Conservation (phyloP, 2,113 vertebrate species). For the Hydropotes inermis region DNA sequence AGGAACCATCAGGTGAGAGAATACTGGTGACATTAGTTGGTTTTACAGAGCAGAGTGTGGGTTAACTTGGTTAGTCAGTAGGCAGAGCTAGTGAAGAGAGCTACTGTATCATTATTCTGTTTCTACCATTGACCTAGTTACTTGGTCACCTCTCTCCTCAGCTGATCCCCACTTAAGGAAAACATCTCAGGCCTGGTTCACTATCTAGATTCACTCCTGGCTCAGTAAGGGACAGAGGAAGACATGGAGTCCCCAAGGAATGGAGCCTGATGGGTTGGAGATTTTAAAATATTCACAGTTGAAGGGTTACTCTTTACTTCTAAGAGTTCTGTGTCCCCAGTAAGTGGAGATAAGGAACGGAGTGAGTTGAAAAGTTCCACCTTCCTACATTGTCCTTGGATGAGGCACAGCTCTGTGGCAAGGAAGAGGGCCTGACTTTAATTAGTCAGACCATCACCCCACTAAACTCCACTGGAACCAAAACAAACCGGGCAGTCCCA, state of each 20-base stretch:
- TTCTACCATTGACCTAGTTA: background rate
- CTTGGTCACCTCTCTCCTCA: background rate
- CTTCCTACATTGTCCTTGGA: background rate
- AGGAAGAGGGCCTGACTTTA: conserved; percentile 67
- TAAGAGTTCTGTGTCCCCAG: background rate
- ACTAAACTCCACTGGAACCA: conserved; percentile 79
- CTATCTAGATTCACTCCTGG: background rate
- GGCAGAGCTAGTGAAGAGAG: background rate
- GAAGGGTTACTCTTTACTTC: conserved; percentile 12
- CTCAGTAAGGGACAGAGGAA: background rate
- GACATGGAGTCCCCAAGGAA: background rate
- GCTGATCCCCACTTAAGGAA: background rate
- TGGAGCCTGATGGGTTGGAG: background rate
- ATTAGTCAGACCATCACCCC: conserved; percentile 75
- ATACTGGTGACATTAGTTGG: background rate
- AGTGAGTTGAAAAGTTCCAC: background rate
- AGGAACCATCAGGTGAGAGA: background rate
- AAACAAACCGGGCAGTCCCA: conserved; percentile 83
- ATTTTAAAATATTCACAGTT: background rate
- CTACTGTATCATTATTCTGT: background rate
- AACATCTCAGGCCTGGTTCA: background rate
- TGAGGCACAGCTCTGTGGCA: background rate
- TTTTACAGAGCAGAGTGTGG: background rate
- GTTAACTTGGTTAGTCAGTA: background rate
- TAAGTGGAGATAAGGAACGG: background rate